Base-by-base conservation (phyloP, 2,888 invertebrate species). In the Patella ulyssiponensis region DNA sequence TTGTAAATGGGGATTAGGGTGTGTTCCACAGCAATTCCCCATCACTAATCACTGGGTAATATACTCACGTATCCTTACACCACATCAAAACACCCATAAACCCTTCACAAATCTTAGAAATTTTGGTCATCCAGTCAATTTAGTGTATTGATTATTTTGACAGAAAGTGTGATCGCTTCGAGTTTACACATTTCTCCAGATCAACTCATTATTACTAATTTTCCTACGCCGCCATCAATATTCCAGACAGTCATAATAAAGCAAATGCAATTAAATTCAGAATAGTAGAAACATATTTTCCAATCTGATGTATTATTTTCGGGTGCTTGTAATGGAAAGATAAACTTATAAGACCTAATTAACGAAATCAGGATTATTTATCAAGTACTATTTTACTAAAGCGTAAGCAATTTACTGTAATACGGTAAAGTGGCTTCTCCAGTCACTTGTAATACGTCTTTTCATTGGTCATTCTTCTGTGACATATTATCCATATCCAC, bases 211-310 rank as follows among this genome's bases (percentile, higher is more conserved):
- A 64, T 64, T 64, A 64, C 20, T 64, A 64, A 20, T 20, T 23
- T 64, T 64, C 20, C 20, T 64, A 23, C 64, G 20, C 23, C 20
- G 64, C 23, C 23, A 64, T 64, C 23, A 9, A 64, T 64, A 64
- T 64, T 23, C 64, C 23, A 64, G 23, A 23, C 23, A 64, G 20
- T 64, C 64, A 12, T 3, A 12, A 64, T 64, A 64, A 20, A 15
- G 64, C 23, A 23, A 23, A 64, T 95, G 85, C 95, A 9, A 44
- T 44, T 44, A 44, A 44, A 44, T 44, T 44, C 9, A 44, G 44
- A 44, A 9, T 44, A 7, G 7, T 44, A 44, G 9, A 44, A 44
- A 44, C 44, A 44, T 44, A 44, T 44, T 7, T 44, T 44, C 44
- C 44, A 44, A 44, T 7, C 9, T 44, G 9, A 1, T 44, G 44